Evolutionary conservation across 35 echinoderm and acorn worm species (phyloP).

Genomic region (Diadema setosum): DNA sequence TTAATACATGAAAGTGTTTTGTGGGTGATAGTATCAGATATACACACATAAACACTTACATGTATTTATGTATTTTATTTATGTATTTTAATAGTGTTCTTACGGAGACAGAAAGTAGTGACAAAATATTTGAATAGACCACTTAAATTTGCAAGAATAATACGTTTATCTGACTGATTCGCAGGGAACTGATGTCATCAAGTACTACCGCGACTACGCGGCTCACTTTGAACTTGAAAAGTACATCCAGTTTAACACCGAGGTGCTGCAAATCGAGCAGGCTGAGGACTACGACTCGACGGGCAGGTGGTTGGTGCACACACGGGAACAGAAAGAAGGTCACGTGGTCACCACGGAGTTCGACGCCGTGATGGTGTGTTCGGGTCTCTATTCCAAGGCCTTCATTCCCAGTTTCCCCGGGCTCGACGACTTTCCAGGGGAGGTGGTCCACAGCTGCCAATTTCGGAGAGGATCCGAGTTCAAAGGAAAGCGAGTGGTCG

Average conservation of each 20-base stretch:
- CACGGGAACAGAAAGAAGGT: no score
- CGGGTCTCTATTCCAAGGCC: slow-evolving; percentile 28
- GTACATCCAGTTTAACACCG: slow-evolving; percentile 46
- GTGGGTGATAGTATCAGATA: no score
- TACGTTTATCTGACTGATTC: no score
- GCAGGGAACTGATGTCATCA: background rate
- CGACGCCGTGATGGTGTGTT: slow-evolving; percentile 63
- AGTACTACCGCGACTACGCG: slow-evolving; percentile 53
- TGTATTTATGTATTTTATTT: no score
- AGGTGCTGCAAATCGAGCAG: slow-evolving; percentile 14
- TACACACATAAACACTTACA: no score
- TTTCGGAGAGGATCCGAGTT: slow-evolving; percentile 37
- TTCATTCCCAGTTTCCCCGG: slow-evolving; percentile 34
- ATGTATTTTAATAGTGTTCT: no score
- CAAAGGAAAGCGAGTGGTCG: slow-evolving; percentile 51
- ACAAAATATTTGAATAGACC: no score
- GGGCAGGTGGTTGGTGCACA: slow-evolving; percentile 44
- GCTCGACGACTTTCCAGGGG: slow-evolving; percentile 46
- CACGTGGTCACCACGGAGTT: background rate
- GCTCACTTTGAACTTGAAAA: slow-evolving; percentile 25
- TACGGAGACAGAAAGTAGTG: no score
- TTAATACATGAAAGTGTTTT: no score
- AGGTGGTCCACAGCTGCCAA: slow-evolving; percentile 42
- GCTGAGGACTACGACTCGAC: slow-evolving; percentile 53
- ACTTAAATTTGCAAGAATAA: no score